Conservation (phyloP, 2,888 invertebrate species). For the Heliconius ethilla region DNA sequence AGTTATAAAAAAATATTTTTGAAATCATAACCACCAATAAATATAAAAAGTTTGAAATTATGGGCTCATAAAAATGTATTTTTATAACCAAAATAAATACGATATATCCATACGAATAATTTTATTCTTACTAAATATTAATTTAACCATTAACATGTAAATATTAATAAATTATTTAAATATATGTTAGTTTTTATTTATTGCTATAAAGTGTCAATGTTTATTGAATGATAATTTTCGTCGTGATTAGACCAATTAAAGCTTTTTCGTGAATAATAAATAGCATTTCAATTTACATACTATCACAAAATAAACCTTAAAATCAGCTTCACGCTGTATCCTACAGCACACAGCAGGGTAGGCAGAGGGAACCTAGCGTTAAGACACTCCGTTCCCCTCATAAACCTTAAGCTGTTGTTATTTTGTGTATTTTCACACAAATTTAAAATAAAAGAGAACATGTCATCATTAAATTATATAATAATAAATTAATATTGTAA, state of each 20-base stretch:
- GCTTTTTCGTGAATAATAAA: neutral
- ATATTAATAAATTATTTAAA: neutral
- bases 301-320: neutral
- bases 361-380: too few species aligned
- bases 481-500: too few species aligned
- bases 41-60: neutral
- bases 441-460: neutral
- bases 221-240: neutral
- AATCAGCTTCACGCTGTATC: too few species aligned
- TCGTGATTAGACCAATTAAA: neutral
- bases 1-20: neutral
- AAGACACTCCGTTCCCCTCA: neutral
- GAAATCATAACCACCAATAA: neutral
- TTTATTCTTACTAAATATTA: slow-evolving; percentile 2
- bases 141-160: slow-evolving; percentile 1
- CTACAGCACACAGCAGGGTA: too few species aligned
- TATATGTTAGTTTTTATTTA: neutral
- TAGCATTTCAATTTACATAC: neutral
- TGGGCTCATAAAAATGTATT: neutral
- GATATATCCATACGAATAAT: neutral
- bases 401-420: neutral
- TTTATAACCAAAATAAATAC: slow-evolving; percentile 1
- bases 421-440: neutral
- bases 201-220: neutral
- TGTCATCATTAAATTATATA: too few species aligned